Evolutionary conservation across 2,888 invertebrate genomes (phyloP).

Genomic region (Caenorhabditis wallacei): DNA sequence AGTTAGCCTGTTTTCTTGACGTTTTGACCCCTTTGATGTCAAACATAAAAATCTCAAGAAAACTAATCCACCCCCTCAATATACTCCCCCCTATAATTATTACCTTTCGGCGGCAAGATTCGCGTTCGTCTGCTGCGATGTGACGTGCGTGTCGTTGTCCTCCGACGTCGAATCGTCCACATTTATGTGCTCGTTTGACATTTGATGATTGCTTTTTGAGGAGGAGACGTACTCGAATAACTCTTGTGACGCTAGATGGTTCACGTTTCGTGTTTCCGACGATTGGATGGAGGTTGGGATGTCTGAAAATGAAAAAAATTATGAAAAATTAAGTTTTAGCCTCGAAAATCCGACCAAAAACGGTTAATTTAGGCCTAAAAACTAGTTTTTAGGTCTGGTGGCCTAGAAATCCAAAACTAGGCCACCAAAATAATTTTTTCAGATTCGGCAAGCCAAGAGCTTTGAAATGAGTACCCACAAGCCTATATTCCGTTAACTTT

Average conservation of each 20-base stretch:
- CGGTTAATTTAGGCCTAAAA: neutral
- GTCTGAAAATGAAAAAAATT: constrained; percentile 83
- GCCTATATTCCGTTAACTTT: neutral
- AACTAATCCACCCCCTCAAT: too few relatives aligned
- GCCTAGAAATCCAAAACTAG: neutral
- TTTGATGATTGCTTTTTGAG: constrained; percentile 28
- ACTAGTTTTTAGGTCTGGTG: neutral
- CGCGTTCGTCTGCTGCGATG: constrained; percentile 62
- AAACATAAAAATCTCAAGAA: too few relatives aligned
- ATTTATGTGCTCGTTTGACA: constrained; percentile 59
- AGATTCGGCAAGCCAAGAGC: neutral
- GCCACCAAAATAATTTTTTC: neutral
- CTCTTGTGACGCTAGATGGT: constrained; percentile 87
- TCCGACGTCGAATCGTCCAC: constrained; percentile 76
- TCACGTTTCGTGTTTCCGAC: constrained; percentile 86
- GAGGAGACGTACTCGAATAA: constrained; percentile 84
- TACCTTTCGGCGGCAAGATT: constrained; percentile 71
- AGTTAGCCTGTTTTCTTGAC: too few relatives aligned
- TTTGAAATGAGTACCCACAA: neutral
- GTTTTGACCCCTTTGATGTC: too few relatives aligned
- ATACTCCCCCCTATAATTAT: neutral
- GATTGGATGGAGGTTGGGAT: constrained; percentile 85
- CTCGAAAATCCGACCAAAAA: neutral
- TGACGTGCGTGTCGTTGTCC: constrained; percentile 74
- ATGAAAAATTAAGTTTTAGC: neutral